Percentiles rank a stretch among this genome's conserved stretches.
Conservation (phyloP, 1,140 invertebrate species). For the Drosophila kurseongensis region DNA sequence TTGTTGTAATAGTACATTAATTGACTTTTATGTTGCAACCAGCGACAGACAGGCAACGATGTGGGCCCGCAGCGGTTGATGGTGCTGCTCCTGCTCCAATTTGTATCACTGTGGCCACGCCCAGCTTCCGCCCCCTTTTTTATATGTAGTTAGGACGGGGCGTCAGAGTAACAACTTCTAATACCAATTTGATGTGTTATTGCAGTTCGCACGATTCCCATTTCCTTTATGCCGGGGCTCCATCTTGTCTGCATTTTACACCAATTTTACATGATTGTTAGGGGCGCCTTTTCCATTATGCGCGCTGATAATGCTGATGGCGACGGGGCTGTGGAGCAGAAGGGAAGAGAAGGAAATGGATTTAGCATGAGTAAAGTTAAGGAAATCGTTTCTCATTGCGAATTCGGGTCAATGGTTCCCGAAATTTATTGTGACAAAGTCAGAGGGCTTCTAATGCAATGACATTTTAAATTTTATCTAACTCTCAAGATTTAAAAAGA, state of each 20-base stretch:
- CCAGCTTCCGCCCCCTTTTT: slow-evolving; percentile 4
- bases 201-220: slow-evolving; percentile 44
- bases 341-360: slow-evolving; percentile 28
- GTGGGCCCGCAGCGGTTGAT: slow-evolving; percentile 1
- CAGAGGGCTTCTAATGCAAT: neutral
- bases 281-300: slow-evolving; percentile 65
- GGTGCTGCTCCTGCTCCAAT: slow-evolving; percentile 37
- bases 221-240: slow-evolving; percentile 38
- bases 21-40: slow-evolving; percentile 77
- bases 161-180: slow-evolving; percentile 56
- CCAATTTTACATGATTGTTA: slow-evolving; percentile 80
- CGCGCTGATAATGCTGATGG: slow-evolving; percentile 23
- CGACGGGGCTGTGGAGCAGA: slow-evolving; percentile 8
- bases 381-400: slow-evolving; percentile 36
- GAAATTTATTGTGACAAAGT: slow-evolving; percentile 1
- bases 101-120: slow-evolving; percentile 21
- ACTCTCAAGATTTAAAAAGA: neutral
- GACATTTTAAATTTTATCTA: neutral
- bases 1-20: slow-evolving; percentile 81
- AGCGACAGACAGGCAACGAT: slow-evolving; percentile 16
- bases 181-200: slow-evolving; percentile 74
- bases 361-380: slow-evolving; percentile 38
- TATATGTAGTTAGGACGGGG: slow-evolving; percentile 5
- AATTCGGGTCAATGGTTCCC: slow-evolving; percentile 25
- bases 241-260: slow-evolving; percentile 45